These are phyloP conservation scores for Sebastes goodei DNA, from an alignment of 2,797 vertebrate species.

Conservation along the genomic window DNA sequence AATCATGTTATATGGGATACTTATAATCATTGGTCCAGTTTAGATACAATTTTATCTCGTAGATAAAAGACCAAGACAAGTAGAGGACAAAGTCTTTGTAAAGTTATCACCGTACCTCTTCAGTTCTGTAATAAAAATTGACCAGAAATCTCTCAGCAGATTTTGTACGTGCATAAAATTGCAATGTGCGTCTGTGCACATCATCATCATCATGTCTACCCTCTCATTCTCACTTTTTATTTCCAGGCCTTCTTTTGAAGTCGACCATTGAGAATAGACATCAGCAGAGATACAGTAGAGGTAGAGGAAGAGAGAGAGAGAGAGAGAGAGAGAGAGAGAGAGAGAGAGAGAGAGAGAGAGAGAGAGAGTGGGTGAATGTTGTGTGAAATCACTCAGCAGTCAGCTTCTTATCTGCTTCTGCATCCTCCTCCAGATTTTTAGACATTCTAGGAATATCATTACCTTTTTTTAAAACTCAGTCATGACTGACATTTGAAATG, in stretches of 20 bases:
- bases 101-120: not conserved
- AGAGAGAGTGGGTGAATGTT: not conserved
- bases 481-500: not conserved
- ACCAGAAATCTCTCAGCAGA: not conserved
- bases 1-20: not conserved
- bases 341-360: not conserved
- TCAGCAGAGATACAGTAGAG: not conserved
- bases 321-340: not conserved
- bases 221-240: slow-evolving; percentile 16
- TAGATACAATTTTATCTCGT: not conserved
- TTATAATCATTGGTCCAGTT: not conserved
- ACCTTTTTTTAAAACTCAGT: not conserved
- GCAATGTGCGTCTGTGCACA: not conserved
- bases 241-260: slow-evolving; percentile 29
- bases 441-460: not conserved
- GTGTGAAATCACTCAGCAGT: slow-evolving; percentile 1
- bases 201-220: not conserved
- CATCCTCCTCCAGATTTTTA: not conserved
- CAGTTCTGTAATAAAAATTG: not conserved
- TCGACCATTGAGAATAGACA: slow-evolving; percentile 16
- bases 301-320: not conserved
- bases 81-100: slow-evolving; percentile 6
- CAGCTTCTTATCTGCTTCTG: not conserved
- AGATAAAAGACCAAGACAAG: not conserved
- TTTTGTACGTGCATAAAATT: not conserved